Percentiles rank a stretch among this genome's conserved stretches.
Conservation (phyloP, 2,888 invertebrate genomes). For the Microplitis deprimator region DNA sequence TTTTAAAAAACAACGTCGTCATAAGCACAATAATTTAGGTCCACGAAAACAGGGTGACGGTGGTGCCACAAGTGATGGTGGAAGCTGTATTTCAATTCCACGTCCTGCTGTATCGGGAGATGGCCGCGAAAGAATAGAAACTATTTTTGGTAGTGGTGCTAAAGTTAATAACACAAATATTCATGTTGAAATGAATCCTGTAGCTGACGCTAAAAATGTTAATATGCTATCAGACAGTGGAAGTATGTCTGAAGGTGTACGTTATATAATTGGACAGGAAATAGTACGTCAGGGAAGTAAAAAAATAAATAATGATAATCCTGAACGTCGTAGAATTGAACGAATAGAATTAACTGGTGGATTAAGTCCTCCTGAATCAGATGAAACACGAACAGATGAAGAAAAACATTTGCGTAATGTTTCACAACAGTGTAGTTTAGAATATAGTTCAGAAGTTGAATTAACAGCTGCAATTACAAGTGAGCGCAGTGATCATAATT, state of each 20-base stretch:
- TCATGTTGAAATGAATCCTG: constrained; percentile 78
- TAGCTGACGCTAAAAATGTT: constrained; percentile 77
- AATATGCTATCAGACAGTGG: constrained; percentile 80
- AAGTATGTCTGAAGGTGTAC: constrained; percentile 64
- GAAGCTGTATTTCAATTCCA: constrained; percentile 72
- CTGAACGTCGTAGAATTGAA: constrained; percentile 54
- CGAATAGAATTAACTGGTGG: constrained; percentile 61
- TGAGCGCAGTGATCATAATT: constrained; percentile 66
- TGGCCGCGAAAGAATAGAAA: constrained; percentile 69
- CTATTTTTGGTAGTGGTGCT: constrained; percentile 79
- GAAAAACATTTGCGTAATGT: constrained; percentile 76
- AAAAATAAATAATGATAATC: constrained; percentile 59
- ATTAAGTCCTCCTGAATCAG: constrained; percentile 61
- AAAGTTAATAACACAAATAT: constrained; percentile 88
- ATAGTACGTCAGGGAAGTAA: constrained; percentile 39
- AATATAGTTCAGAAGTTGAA: constrained; percentile 76
- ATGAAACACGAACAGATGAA: constrained; percentile 62
- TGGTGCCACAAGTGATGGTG: constrained; percentile 75
- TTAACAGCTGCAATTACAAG: constrained; percentile 64
- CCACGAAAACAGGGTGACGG: constrained; percentile 77
- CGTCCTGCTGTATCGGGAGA: constrained; percentile 72
- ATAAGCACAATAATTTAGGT: constrained; percentile 81
- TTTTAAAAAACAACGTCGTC: constrained; percentile 87
- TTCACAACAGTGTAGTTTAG: constrained; percentile 81
- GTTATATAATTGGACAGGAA: constrained; percentile 65